A percentile compares a stretch with the other conserved stretches of the same genome.
Evolutionary conservation across 2,888 invertebrate genomes (phyloP).

Genomic region (Chymomyza amoena): DNA sequence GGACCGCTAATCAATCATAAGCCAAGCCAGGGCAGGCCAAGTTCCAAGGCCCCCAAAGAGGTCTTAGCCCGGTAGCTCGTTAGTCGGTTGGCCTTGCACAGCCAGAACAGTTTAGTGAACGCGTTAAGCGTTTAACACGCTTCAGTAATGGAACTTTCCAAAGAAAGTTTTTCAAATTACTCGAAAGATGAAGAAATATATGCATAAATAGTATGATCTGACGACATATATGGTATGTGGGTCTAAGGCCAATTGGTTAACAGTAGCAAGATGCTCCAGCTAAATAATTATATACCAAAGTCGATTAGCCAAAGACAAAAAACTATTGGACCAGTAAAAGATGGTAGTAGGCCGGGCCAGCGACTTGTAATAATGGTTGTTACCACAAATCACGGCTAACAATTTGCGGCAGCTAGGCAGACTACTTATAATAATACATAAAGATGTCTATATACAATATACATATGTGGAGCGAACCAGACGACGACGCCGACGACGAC

Average conservation of each 20-base stretch:
- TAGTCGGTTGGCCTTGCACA: not conserved
- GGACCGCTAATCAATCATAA: constrained; percentile 47
- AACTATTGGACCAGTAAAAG: constrained; percentile 22
- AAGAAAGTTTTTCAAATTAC: constrained; percentile 22
- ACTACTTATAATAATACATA: not conserved
- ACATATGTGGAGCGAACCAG: not conserved
- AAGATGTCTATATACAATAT: not conserved
- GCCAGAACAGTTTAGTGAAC: constrained; percentile 18
- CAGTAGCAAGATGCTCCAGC: not conserved
- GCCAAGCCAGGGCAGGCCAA: not conserved
- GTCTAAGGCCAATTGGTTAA: not conserved
- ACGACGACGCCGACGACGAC: too few species aligned
- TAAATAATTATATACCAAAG: not conserved
- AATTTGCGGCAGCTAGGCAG: not conserved
- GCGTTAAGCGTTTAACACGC: constrained; percentile 67
- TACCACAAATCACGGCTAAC: not conserved
- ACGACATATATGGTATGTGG: not conserved
- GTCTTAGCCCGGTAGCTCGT: not conserved
- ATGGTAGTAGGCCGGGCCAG: not conserved
- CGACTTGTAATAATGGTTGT: not conserved
- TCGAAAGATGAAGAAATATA: not conserved
- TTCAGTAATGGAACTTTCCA: constrained; percentile 54
- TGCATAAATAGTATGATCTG: not conserved
- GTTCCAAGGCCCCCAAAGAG: constrained; percentile 17
- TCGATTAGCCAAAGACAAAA: not conserved